Evolutionary conservation across 2,797 vertebrate genomes (phyloP), one percentile per base, ranked within the genome.

Genomic region (Odontamblyopus rebecca): DNA sequence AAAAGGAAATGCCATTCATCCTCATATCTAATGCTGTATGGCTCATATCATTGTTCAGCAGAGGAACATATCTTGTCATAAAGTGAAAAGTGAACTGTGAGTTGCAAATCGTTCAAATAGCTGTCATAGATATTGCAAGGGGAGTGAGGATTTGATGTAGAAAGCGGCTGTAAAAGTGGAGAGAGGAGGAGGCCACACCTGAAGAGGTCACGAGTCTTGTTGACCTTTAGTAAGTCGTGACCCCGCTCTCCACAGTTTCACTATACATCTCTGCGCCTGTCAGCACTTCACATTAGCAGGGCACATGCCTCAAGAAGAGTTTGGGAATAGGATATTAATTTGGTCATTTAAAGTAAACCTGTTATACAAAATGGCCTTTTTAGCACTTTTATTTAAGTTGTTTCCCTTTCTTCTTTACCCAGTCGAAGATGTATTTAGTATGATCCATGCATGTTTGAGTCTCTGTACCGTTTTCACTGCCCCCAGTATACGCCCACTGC

Each of bases 231-330:
- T 62, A 12, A 82, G 81, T 80, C 57, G 29, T 26, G 77, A 80
- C 77, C 78, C 74, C 68, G 78, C 72, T 71, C 80, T 61, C 77
- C 64, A 72, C 75, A 70, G 73, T 63, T 81, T 84, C 68, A 56
- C 81, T 30, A 81, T 74, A 71, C 82, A 89, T 89, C 89, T 84
- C 76, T 89, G 81, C 53, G 74, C 85, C 85, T 88, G 88, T 90
- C 87, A 89, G 70, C 88, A 71, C 84, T 78, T 61, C 72, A 48
- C 56, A 18, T 2, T 71, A 61, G 7, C 80, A 44, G 67, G 38
- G 44, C 63, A 48, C 73, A 70, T 72, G 77, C 72, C 63, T 66
- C 51, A 60, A 61, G 69, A 64, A 72, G 35, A 51, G 67, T 77
- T 77, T 74, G 61, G 72, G 38, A 19, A 26, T 71, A 70, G 70